Base-by-base conservation (phyloP, 2,888 invertebrate species). In the Agrilus mali region DNA sequence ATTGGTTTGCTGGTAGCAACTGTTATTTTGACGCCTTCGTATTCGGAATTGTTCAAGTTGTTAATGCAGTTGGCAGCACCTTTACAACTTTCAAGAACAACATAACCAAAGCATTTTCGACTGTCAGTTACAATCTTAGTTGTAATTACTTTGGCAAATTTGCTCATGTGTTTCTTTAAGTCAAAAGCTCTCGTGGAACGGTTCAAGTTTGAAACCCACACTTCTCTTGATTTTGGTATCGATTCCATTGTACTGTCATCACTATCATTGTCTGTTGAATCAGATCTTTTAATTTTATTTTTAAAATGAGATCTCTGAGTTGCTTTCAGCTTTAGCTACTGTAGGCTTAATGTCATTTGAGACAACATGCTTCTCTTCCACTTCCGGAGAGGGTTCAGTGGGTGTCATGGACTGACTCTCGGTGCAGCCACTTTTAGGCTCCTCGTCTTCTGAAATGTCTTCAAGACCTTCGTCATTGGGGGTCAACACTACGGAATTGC, bases 121-220 rank as follows among this genome's bases (percentile, higher is more conserved):
- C 94, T 90, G 62, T 94, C 94, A 0, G 94, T 95, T 3, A 96
- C 93, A 35, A 96, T 88, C 71, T 95, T 95, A 0, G 94, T 94
- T 42, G 89, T 90, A 55, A 87, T 77, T 36, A 93, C 92, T 77
- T 92, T 93, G 55, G 92, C 93, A 70, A 86, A 82, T 60, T 87
- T 86, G 45, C 86, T 85, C 64, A 94, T 90, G 33, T 89, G 77
- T 42, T 86, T 83, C 66, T 95, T 95, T 55, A 96, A 70, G 66
- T 94, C 93, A 47, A 89, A 87, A 44, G 96, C 95, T 49, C 90
- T 80, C 13, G 93, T 92, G 2, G 47, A 44, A 8, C 55, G 50
- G 7, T 55, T 50, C 31, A 65, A 58, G 43, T 65, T 64, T 2
- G 60, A 58, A 7, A 65, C 53, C 65, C 65, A 65, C 12, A 65